Percentiles rank a stretch among this genome's conserved stretches.
phyloP scores from a whole-genome alignment of 2,113 vertebrate species.

The Strigops habroptila region DNA sequence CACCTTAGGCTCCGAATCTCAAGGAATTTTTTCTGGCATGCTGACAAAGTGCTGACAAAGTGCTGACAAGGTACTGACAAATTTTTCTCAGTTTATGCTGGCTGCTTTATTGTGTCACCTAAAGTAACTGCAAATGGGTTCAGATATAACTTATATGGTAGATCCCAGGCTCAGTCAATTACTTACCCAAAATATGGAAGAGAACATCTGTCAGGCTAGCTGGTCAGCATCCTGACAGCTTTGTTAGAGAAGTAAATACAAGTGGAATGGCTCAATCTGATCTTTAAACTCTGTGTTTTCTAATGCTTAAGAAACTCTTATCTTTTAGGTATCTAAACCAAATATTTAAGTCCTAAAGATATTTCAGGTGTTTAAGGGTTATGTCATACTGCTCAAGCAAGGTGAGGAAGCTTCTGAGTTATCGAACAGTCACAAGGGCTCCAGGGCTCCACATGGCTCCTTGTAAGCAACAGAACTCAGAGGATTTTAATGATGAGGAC shows the following conservation, averaged over 20 bases:
- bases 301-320: background rate
- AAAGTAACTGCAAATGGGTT: background rate
- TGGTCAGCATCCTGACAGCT: background rate
- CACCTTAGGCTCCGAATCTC: background rate
- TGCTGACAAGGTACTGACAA: background rate
- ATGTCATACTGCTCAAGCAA: background rate
- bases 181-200: background rate
- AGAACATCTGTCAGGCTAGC: background rate
- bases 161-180: background rate
- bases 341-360: background rate
- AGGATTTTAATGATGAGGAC: constrained; percentile 8
- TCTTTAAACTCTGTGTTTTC: background rate
- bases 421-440: background rate
- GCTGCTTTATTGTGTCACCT: background rate
- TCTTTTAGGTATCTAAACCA: background rate
- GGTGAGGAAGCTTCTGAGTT: background rate
- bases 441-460: fast-evolving
- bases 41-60: background rate
- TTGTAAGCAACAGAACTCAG: background rate
- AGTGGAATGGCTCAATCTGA: background rate
- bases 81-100: background rate
- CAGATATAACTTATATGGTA: background rate
- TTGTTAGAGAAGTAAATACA: background rate
- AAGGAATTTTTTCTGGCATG: background rate
- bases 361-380: background rate